These are phyloP conservation scores for Callochromis pleurospilus DNA, from an alignment of 2,113 vertebrate species.

Conservation along the genomic window DNA sequence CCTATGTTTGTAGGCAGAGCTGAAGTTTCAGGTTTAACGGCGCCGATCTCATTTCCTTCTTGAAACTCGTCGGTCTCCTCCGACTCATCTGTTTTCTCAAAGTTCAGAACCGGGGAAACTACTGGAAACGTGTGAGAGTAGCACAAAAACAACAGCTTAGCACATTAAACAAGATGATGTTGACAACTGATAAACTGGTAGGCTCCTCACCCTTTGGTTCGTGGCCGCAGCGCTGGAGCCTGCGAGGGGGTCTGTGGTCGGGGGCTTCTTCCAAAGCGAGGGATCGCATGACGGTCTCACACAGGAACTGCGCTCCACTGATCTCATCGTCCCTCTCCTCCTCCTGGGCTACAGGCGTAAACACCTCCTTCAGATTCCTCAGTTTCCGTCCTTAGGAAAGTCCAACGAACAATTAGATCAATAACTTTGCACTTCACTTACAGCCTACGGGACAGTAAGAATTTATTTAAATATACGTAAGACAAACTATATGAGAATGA, in stretches of 20 bases:
- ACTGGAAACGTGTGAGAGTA: background rate
- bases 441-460: fast-evolving
- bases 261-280: conserved; percentile 92
- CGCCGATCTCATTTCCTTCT: background rate
- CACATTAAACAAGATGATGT: fast-evolving
- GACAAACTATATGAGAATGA: background rate
- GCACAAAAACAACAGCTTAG: background rate
- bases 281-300: conserved; percentile 96
- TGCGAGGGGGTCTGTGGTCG: conserved; percentile 82
- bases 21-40: conserved; percentile 27
- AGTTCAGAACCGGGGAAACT: conserved; percentile 19
- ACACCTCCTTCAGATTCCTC: conserved; percentile 42
- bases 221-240: conserved; percentile 44
- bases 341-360: conserved; percentile 64
- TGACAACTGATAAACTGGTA: fast-evolving
- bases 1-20: background rate
- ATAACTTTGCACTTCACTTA: background rate
- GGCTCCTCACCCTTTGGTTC: conserved; percentile 72
- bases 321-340: conserved; percentile 92
- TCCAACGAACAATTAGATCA: background rate
- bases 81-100: conserved; percentile 18
- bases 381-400: conserved; percentile 20
- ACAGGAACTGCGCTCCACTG: conserved; percentile 96
- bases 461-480: background rate
- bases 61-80: background rate